A percentile compares a stretch with the other conserved stretches of the same genome.
phyloP scores from a whole-genome alignment of 2,797 vertebrate genomes.

The Bryconaethiops microstoma region DNA sequence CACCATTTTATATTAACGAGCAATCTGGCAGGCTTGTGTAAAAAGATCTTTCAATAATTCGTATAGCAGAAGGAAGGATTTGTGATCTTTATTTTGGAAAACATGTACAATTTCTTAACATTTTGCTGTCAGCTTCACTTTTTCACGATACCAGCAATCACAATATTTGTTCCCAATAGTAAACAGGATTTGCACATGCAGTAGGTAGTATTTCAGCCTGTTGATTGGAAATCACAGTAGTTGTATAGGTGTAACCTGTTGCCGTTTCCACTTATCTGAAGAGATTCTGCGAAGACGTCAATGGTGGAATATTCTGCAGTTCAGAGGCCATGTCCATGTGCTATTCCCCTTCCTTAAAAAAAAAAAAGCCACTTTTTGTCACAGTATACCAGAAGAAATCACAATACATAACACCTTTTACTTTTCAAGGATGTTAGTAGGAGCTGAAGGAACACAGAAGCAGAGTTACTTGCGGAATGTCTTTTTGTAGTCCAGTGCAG shows the following conservation, averaged over 20 bases:
- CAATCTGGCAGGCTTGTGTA: neutral
- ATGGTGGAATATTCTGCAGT: constrained; percentile 31
- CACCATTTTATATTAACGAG: neutral
- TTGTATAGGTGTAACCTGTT: constrained; percentile 13
- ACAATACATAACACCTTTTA: constrained; percentile 50
- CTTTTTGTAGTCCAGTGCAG: constrained; percentile 47
- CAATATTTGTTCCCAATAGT: constrained; percentile 56
- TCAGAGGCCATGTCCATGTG: constrained; percentile 33
- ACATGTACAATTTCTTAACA: constrained; percentile 72
- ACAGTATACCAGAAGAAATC: constrained; percentile 44
- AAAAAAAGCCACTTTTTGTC: constrained; percentile 37
- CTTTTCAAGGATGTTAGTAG: constrained; percentile 45
- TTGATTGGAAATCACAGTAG: constrained; percentile 66
- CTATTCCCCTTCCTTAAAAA: constrained; percentile 24
- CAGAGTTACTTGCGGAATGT: constrained; percentile 38
- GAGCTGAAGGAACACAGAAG: constrained; percentile 50
- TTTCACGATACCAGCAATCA: constrained; percentile 75
- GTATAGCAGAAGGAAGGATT: constrained; percentile 44
- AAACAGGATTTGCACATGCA: constrained; percentile 69
- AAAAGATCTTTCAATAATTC: neutral
- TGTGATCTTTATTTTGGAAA: constrained; percentile 77
- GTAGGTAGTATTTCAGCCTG: constrained; percentile 74
- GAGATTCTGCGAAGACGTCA: constrained; percentile 24
- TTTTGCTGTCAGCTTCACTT: constrained; percentile 68
- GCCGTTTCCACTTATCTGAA: constrained; percentile 17